phyloP scores from a whole-genome alignment of 2,888 invertebrate genomes.

The Lydus trimaculatus region DNA sequence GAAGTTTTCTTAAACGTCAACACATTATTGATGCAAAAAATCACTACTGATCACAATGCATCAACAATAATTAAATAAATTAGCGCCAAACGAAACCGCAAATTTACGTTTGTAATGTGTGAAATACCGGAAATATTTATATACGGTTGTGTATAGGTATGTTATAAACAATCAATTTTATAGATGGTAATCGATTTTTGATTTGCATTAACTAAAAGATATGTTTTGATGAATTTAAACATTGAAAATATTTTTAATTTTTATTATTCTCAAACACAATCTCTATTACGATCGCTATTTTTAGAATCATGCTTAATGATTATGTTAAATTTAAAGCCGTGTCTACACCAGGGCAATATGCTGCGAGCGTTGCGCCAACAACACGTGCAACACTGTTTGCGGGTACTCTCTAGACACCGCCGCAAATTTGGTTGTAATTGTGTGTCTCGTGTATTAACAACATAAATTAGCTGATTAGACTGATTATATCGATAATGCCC shows the following conservation, averaged over 20 bases:
- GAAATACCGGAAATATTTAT: not conserved
- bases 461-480: too few species aligned
- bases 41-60: not conserved
- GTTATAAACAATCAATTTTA: conserved; percentile 3
- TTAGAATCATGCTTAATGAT: too few species aligned
- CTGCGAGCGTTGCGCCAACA: too few species aligned
- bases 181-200: not conserved
- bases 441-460: too few species aligned
- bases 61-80: not conserved
- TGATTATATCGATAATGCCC: too few species aligned
- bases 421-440: too few species aligned
- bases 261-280: not conserved
- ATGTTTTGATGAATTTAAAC: not conserved
- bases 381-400: too few species aligned
- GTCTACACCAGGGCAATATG: too few species aligned
- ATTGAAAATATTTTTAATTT: not conserved
- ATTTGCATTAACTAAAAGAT: not conserved
- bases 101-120: not conserved
- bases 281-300: too few species aligned
- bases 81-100: not conserved
- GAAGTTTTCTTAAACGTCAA: not conserved
- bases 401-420: too few species aligned
- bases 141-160: not conserved
- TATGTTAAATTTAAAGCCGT: too few species aligned
- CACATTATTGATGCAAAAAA: not conserved